These are phyloP conservation scores for Drosophila kanapiae DNA, from an alignment of 1,140 invertebrate genomes.

Conservation along the genomic window DNA sequence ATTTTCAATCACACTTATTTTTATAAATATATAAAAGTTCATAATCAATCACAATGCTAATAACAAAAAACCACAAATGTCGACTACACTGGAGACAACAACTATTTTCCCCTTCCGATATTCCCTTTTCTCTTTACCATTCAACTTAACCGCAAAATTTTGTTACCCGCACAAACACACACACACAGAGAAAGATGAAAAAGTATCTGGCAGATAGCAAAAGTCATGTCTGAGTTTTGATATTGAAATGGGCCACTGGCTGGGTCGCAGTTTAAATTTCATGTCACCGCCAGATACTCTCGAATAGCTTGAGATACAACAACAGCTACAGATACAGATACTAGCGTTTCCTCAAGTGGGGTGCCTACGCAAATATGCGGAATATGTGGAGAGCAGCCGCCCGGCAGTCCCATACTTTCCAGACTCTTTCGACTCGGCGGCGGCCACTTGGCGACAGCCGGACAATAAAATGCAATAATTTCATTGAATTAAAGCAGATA, in stretches of 20 bases:
- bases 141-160: constrained; percentile 55
- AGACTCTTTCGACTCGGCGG: constrained; percentile 16
- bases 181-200: constrained; percentile 12
- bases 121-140: constrained; percentile 14
- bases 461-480: constrained; percentile 68
- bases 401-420: constrained; percentile 14
- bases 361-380: constrained; percentile 54
- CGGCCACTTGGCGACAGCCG: constrained; percentile 54
- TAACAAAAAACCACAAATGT: constrained; percentile 32
- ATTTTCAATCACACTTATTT: constrained; percentile 15
- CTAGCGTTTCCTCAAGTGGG: constrained; percentile 25
- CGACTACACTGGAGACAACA: constrained; percentile 8
- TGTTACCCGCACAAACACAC: constrained; percentile 26
- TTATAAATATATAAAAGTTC: constrained; percentile 10
- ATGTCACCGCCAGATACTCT: constrained; percentile 63
- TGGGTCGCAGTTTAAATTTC: constrained; percentile 55
- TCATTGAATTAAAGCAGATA: constrained; percentile 76
- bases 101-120: not conserved
- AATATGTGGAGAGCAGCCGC: constrained; percentile 20
- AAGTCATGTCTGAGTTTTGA: constrained; percentile 58
- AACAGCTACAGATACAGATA: constrained; percentile 21
- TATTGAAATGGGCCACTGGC: constrained; percentile 52
- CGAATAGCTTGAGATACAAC: constrained; percentile 24
- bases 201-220: constrained; percentile 53
- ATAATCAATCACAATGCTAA: constrained; percentile 21